A percentile compares a stretch with the other conserved stretches of the same genome.
Conservation (phyloP, 2,113 vertebrate genomes). For the mouse (Mus musculus) region DNA sequence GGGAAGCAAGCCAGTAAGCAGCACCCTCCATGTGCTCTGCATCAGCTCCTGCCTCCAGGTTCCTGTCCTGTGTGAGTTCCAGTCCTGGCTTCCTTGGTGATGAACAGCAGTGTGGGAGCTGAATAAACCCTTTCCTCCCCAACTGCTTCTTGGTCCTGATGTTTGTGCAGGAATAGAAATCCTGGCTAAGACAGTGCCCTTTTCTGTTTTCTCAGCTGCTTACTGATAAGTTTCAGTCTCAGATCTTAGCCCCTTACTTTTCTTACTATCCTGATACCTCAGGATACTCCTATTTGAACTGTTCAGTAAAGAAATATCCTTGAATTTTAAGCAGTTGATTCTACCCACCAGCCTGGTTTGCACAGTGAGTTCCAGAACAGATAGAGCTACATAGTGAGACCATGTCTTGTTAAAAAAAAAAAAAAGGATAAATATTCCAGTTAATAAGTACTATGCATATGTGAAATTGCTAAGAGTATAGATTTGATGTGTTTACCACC, state of each 20-base stretch:
- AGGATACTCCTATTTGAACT: background rate
- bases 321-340: background rate
- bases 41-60: no score
- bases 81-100: no score
- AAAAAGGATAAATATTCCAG: background rate
- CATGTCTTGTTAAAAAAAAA: background rate
- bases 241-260: background rate
- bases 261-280: background rate
- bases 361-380: background rate
- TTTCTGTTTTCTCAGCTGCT: background rate
- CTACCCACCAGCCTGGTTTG: background rate
- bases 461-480: background rate
- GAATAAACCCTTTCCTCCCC: no score
- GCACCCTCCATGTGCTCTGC: no score
- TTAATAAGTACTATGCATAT: background rate
- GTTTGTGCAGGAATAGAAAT: no score
- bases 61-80: no score
- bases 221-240: background rate
- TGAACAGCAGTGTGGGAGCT: no score
- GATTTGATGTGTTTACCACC: background rate
- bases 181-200: background rate
- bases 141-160: no score
- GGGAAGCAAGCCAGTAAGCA: no score
- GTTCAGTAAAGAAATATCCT: background rate
- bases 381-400: background rate